Evolutionary conservation across 2,113 vertebrate genomes (phyloP).

Genomic region (Pygoscelis adeliae): DNA sequence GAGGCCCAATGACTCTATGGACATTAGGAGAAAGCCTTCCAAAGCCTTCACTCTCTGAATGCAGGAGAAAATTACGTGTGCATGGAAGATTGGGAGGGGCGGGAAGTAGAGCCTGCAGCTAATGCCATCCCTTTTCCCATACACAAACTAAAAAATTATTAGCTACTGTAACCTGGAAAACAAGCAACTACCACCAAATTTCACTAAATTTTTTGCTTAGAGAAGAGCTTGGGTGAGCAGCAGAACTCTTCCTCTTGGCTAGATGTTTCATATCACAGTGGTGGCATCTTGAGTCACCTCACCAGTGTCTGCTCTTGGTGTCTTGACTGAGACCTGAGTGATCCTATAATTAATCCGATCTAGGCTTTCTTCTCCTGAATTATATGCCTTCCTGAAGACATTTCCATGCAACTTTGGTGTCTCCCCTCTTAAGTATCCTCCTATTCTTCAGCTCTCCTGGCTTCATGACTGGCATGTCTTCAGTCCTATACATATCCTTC

Average conservation of each 20-base stretch:
- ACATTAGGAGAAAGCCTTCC: background rate
- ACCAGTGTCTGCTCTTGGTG: background rate
- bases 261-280: background rate
- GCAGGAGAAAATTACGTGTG: background rate
- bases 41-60: background rate
- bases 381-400: background rate
- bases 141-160: background rate
- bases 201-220: background rate
- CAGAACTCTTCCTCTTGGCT: background rate
- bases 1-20: background rate
- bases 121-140: background rate
- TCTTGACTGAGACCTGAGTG: background rate
- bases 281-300: background rate
- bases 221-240: background rate
- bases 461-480: background rate
- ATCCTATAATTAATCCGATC: fast-evolving
- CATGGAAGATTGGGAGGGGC: background rate
- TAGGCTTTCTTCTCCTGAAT: background rate
- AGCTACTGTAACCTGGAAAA: background rate
- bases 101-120: background rate
- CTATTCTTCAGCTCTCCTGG: background rate
- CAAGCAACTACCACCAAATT: background rate
- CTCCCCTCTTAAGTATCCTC: background rate
- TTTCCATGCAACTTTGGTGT: background rate
- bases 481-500: background rate